Evolutionary conservation across 2,113 vertebrate genomes (phyloP), one percentile per base, ranked within the genome.

Genomic region (Aegypius monachus): DNA sequence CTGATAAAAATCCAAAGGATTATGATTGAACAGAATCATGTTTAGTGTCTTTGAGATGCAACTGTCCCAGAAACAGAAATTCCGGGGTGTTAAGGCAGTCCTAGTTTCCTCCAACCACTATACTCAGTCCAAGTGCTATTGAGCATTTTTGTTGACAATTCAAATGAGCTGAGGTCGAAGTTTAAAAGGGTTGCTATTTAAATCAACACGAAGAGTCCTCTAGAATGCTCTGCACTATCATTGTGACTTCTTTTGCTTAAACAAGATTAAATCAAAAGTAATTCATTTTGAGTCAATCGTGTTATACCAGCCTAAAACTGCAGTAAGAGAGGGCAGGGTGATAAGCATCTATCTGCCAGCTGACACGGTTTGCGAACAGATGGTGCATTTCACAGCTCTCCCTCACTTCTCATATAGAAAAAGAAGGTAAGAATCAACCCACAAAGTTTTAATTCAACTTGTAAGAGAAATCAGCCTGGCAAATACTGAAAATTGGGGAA

Each of bases 341-440:
- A 90, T 83, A 91, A 94, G 74, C 86, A 95, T 73, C 86, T 81
- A 82, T 82, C 5, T 93, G 78, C 84, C 94, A 97, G 94, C 93
- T 97, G 95, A 97, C 95, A 95, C 0, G 16, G 43, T 91, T 95
- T 73, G 75, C 2, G 9, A 97, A 91, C 95, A 97, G 96, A 97
- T 95, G 95, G 96, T 50, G 71, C 70, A 88, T 94, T 96, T 96
- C 92, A 93, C 87, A 90, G 80, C 74, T 94, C 96, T 95, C 89
- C 93, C 70, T 95, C 93, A 94, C 50, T 97, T 93, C 73, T 95
- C 67, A n/a, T 77, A 75, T 55, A 93, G 82, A 89, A 86, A 92
- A 93, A 95, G 73, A 95, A 96, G 91, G 91, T 95, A 97, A 92
- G 75, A 97, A 79, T 23, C 89, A 95, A 36, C 94, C 84, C 95